These are phyloP conservation scores for Cyprinus carpio DNA, from an alignment of 2,113 vertebrate species.

Conservation along the genomic window DNA sequence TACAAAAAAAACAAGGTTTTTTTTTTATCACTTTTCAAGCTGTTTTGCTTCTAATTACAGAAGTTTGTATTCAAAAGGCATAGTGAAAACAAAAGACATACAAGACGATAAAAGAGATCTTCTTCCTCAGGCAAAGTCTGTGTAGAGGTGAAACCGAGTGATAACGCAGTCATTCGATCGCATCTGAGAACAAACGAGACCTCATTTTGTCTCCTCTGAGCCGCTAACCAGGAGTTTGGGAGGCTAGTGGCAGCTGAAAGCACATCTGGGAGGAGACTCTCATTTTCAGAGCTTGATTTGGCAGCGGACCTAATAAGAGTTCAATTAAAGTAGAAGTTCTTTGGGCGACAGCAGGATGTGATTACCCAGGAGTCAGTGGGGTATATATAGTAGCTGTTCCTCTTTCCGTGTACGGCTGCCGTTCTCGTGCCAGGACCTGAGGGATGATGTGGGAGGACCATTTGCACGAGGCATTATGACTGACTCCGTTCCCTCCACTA, in stretches of 20 bases:
- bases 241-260: conserved; percentile 43
- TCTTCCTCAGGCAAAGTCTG: conserved; percentile 47
- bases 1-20: conserved; percentile 5
- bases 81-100: conserved; percentile 16
- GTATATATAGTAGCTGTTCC: conserved; percentile 76
- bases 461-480: conserved; percentile 44
- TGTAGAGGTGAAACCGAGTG: conserved; percentile 41
- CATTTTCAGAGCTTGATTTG: conserved; percentile 63
- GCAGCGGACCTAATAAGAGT: conserved; percentile 73
- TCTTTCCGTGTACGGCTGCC: conserved; percentile 59
- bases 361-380: conserved; percentile 78
- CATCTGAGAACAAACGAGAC: conserved; percentile 31
- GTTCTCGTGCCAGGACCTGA: conserved; percentile 55
- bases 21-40: background rate
- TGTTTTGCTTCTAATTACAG: conserved; percentile 18
- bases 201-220: conserved; percentile 7
- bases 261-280: conserved; percentile 61
- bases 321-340: conserved; percentile 76
- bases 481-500: conserved; percentile 42
- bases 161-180: conserved; percentile 45
- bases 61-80: conserved; percentile 11
- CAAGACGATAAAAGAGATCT: conserved; percentile 38
- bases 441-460: conserved; percentile 61
- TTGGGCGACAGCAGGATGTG: conserved; percentile 70
- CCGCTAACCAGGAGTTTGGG: conserved; percentile 23